Conservation (phyloP, 2,888 invertebrate genomes). For the Rhodophaea formosa region DNA sequence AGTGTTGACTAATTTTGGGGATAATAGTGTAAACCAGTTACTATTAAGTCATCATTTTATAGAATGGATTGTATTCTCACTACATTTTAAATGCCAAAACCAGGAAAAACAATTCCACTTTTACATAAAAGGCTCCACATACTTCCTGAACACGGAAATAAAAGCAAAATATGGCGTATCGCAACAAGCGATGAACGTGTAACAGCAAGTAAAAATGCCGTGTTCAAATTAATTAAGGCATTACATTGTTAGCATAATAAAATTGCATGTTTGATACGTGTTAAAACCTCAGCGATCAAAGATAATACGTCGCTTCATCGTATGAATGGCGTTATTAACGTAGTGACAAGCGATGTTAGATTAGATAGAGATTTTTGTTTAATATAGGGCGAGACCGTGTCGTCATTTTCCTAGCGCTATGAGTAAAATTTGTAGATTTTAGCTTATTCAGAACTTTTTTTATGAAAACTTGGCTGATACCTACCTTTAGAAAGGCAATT, state of each 20-base stretch:
- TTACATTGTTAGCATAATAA: slow-evolving; percentile 20
- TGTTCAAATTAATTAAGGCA: slow-evolving; percentile 21
- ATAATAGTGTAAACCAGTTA: too few relatives aligned
- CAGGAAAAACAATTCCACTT: not conserved
- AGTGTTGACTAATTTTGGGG: too few relatives aligned
- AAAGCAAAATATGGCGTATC: slow-evolving; percentile 5
- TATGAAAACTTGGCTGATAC: too few relatives aligned
- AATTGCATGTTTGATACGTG: slow-evolving; percentile 21
- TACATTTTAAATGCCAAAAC: not conserved
- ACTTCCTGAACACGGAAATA: not conserved
- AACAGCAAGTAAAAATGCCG: slow-evolving; percentile 18
- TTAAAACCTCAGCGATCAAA: slow-evolving; percentile 21
- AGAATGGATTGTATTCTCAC: not conserved
- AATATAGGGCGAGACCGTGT: not conserved
- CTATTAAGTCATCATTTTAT: too few relatives aligned
- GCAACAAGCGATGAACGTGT: slow-evolving; percentile 11
- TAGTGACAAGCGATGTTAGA: slow-evolving; percentile 8
- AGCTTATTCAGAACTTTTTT: too few relatives aligned
- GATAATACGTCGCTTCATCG: slow-evolving; percentile 19
- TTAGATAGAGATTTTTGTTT: slow-evolving; percentile 4
- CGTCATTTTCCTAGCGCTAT: not conserved
- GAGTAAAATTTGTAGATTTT: too few relatives aligned
- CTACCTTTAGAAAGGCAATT: too few relatives aligned
- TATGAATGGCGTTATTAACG: slow-evolving; percentile 17
- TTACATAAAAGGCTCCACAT: not conserved